Conservation (phyloP, 2,113 vertebrate species). For the Seriola quinqueradiata region DNA sequence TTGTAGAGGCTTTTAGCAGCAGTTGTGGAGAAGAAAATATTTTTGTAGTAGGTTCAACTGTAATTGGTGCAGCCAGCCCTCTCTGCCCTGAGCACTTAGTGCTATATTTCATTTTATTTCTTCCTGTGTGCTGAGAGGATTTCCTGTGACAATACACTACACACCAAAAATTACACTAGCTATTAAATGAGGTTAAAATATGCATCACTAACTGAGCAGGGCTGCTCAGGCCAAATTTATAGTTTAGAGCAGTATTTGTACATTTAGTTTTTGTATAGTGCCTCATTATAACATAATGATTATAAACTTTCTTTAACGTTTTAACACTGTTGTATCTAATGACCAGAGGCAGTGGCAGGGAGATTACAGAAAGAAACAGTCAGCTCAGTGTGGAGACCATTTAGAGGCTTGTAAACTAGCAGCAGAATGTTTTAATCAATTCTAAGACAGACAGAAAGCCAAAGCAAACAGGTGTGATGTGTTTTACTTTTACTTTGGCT, state of each 20-base stretch:
- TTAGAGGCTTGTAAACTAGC: not conserved
- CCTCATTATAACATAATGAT: not conserved
- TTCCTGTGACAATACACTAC: conserved; percentile 2
- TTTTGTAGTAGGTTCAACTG: conserved; percentile 5
- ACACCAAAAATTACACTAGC: not conserved
- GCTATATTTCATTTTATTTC: conserved; percentile 13
- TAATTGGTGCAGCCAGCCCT: conserved; percentile 15
- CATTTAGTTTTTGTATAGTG: not conserved
- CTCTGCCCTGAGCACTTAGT: not conserved
- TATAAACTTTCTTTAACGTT: not conserved
- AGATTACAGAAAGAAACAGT: not conserved
- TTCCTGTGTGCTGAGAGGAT: conserved; percentile 14
- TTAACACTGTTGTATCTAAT: not conserved
- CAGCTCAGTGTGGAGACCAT: not conserved
- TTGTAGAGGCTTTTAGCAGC: conserved; percentile 15
- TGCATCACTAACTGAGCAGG: not conserved
- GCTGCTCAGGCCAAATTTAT: not conserved
- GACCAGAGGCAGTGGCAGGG: not conserved
- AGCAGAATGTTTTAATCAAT: not conserved
- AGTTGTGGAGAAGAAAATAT: conserved; percentile 8
- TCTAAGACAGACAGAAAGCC: not conserved
- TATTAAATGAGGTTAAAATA: conserved; percentile 15
- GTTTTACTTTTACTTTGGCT: not conserved
- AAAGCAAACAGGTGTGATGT: not conserved
- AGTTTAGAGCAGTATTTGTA: not conserved